A percentile compares a stretch with the other conserved stretches of the same genome.
Evolutionary conservation across 30 jellyfish, hydroid and myxozoan genomes (phyloP).

Genomic region (Aurelia aurita): DNA sequence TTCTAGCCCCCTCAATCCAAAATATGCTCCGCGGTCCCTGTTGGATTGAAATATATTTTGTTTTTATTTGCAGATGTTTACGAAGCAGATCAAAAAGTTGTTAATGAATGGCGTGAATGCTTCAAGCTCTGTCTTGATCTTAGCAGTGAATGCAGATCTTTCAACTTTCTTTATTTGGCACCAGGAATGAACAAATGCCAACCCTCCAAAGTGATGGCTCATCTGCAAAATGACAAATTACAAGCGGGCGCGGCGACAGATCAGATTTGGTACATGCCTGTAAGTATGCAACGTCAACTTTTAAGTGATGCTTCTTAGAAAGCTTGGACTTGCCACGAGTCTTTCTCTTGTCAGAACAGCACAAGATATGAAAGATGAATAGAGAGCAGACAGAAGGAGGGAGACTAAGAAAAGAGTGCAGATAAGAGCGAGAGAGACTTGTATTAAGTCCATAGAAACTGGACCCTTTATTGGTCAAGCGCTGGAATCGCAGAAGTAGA

Average conservation of each 20-base stretch:
- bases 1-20: no score
- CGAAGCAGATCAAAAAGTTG: conserved; percentile 6
- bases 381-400: background rate
- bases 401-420: no score
- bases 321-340: no score
- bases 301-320: no score
- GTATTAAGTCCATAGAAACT: no score
- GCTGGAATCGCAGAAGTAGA: no score
- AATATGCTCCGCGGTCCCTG: no score
- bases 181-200: conserved; percentile 32
- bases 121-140: conserved; percentile 31
- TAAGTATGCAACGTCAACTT: background rate
- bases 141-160: conserved; percentile 30
- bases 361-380: no score
- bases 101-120: conserved; percentile 38
- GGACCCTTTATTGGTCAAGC: no score
- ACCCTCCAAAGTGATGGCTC: conserved; percentile 57
- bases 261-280: conserved; percentile 73
- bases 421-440: background rate
- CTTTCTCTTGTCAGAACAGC: no score
- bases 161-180: conserved; percentile 10
- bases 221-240: conserved; percentile 31
- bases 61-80: conserved; percentile 14
- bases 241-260: background rate
- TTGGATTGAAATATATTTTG: background rate